Evolutionary conservation across 1,140 invertebrate species (phyloP).

Genomic region (Drosophila bocqueti): DNA sequence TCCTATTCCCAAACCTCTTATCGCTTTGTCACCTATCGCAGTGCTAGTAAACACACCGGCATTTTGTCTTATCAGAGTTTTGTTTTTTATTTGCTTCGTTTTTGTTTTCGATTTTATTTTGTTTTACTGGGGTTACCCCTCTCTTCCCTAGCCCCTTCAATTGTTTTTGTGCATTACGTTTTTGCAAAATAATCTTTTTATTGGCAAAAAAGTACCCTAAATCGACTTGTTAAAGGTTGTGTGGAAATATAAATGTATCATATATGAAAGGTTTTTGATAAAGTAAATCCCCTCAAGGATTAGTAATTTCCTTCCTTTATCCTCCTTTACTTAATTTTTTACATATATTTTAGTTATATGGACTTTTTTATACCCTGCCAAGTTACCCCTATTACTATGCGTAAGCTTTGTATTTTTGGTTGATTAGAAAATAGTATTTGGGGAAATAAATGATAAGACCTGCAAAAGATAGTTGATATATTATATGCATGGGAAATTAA

Average conservation of each 20-base stretch:
- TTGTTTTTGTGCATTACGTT: slow-evolving; percentile 14
- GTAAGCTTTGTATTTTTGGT: too few species aligned
- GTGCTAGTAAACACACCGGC: slow-evolving; percentile 72
- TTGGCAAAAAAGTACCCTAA: not conserved
- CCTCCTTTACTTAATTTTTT: not conserved
- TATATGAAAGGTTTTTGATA: too few species aligned
- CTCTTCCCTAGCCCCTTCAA: not conserved
- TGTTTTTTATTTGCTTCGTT: slow-evolving; percentile 35
- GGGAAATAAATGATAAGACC: too few species aligned
- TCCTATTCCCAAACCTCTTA: slow-evolving; percentile 56
- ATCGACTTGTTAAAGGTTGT: not conserved
- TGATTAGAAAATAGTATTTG: too few species aligned
- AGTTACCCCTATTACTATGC: too few species aligned
- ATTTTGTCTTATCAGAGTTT: slow-evolving; percentile 65
- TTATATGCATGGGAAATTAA: too few species aligned
- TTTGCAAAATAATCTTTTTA: slow-evolving; percentile 7
- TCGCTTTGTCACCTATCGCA: slow-evolving; percentile 52
- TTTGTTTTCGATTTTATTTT: slow-evolving; percentile 32
- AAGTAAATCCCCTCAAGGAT: too few species aligned
- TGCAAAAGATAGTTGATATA: too few species aligned
- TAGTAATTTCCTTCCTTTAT: not conserved
- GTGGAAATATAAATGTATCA: too few species aligned
- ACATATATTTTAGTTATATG: not conserved
- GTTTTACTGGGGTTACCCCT: slow-evolving; percentile 7
- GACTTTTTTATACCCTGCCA: not conserved